phyloP scores from a whole-genome alignment of 2,797 vertebrate genomes.

The Sternarchorhynchus goeldii region DNA sequence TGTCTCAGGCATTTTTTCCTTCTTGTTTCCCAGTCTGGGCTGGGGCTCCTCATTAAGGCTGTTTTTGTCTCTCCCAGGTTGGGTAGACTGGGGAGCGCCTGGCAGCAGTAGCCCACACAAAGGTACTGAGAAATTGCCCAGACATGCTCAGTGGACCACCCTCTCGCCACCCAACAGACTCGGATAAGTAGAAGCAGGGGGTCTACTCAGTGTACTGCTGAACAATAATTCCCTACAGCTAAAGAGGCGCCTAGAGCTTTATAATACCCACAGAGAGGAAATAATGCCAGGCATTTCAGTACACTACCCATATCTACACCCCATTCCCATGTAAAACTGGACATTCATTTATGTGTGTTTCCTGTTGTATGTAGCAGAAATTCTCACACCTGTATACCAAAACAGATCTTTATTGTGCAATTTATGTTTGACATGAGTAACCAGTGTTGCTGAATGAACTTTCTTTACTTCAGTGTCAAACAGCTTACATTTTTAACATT shows the following conservation, averaged over 20 bases:
- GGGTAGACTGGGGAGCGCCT: slow-evolving; percentile 53
- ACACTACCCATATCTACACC: slow-evolving; percentile 21
- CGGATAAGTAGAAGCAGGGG: slow-evolving; percentile 59
- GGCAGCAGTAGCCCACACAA: slow-evolving; percentile 58
- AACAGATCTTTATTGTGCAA: background rate
- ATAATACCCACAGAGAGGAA: slow-evolving; percentile 32
- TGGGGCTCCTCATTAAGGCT: slow-evolving; percentile 60
- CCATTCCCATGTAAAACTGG: background rate
- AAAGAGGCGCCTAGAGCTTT: slow-evolving; percentile 40
- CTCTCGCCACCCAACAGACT: slow-evolving; percentile 54
- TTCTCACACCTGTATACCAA: background rate
- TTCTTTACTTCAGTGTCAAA: background rate
- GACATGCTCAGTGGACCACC: slow-evolving; percentile 57
- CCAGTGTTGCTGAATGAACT: slow-evolving; percentile 4
- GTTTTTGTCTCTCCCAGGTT: slow-evolving; percentile 46
- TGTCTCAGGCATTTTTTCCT: slow-evolving; percentile 41
- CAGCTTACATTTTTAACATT: background rate
- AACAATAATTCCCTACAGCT: slow-evolving; percentile 51
- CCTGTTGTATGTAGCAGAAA: background rate
- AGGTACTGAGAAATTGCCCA: slow-evolving; percentile 56
- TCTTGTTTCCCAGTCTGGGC: slow-evolving; percentile 43
- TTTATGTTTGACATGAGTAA: background rate
- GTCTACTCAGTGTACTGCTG: slow-evolving; percentile 35
- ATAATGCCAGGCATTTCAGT: slow-evolving; percentile 40
- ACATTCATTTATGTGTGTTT: background rate